Evolutionary conservation across 2,888 invertebrate genomes (phyloP), one percentile per base, ranked within the genome.

Genomic region (Amitus sp.): DNA sequence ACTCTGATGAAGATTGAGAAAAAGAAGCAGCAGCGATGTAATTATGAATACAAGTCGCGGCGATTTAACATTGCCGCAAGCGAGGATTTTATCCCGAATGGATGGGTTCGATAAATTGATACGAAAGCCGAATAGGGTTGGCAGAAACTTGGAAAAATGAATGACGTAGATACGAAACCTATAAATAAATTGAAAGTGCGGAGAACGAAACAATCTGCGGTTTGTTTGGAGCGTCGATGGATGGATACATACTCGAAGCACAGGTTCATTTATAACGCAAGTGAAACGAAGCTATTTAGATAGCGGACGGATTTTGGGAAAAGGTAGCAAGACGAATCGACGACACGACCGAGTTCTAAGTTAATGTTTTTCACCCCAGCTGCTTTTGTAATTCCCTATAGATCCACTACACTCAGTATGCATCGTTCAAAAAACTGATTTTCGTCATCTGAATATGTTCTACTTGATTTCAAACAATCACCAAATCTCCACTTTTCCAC

Each of bases 301-400:
- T n/a, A n/a, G n/a, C n/a, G 62, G 67, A 73, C 69, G 74, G 74
- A 75, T 77, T 63, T 66, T 71, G 69, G 72, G 70, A 70, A 74
- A 76, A 73, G 72, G 69, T 60, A 62, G 65, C 67, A 78, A 81
- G 80, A 80, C 79, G 78, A 78, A 81, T 81, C 71, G 80, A 79
- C 76, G 75, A 78, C 78, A 78, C 72, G 67, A 60, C 70, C 71
- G 67, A 70, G 67, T 66, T 62, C 69, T 67, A 72, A 63, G 68
- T 71, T 67, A 64, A 68, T 68, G 33, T 27, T 4, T 27, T 27
- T 27, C n/a, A n/a, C n/a, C n/a, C n/a, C n/a, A n/a, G n/a, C n/a
- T n/a, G n/a, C n/a, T n/a, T n/a, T n/a, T n/a, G n/a, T n/a, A n/a
- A n/a, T n/a, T n/a, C n/a, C n/a, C n/a, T n/a, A n/a, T n/a, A n/a